A percentile compares a stretch with the other conserved stretches of the same genome.
Conservation (phyloP, 2,113 vertebrate species). For the Platysteira castanea region DNA sequence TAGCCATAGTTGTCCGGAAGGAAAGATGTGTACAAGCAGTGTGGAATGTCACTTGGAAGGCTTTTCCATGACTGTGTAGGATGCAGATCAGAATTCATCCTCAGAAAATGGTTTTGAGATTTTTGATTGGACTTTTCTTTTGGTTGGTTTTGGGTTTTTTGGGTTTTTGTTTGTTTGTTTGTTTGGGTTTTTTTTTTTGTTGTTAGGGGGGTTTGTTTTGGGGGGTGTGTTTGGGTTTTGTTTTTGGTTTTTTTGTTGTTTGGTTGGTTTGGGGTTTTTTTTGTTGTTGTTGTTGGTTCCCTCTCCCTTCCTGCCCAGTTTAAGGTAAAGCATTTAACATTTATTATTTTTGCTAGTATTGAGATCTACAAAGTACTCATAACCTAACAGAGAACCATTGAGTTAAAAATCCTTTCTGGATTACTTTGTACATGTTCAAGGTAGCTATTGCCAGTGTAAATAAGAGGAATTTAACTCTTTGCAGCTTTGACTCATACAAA, state of each 20-base stretch:
- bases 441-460: background rate
- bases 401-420: background rate
- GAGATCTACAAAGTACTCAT: background rate
- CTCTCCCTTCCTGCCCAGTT: fast-evolving
- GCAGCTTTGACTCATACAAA: background rate
- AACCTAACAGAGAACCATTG: background rate
- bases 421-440: background rate
- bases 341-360: background rate
- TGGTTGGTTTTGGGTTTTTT: too few relatives aligned
- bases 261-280: background rate
- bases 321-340: background rate
- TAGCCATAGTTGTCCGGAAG: background rate
- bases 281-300: background rate
- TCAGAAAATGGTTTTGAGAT: background rate
- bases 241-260: background rate
- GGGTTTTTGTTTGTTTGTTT: too few relatives aligned
- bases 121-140: background rate
- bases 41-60: background rate
- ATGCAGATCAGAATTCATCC: background rate
- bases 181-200: too few relatives aligned
- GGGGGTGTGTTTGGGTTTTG: too few relatives aligned
- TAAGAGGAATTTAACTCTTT: background rate
- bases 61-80: background rate
- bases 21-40: background rate
- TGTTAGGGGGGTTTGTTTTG: too few relatives aligned